Percentiles rank a stretch among this genome's conserved stretches.
Conservation (phyloP, 2,888 invertebrate species). For the Apodemia hepburni region DNA sequence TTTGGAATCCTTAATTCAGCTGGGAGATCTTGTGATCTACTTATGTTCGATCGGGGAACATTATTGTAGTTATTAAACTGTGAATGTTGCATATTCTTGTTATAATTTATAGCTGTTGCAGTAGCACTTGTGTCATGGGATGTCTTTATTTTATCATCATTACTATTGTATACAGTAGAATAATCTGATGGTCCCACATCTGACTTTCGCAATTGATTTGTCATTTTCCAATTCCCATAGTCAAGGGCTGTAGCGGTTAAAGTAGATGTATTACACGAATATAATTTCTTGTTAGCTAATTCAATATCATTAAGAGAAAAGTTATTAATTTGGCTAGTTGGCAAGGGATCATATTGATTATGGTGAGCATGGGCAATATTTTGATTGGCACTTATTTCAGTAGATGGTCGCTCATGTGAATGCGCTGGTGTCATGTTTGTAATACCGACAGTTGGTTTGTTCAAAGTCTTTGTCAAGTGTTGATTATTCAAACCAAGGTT, state of each 20-base stretch:
- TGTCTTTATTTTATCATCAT: slow-evolving; percentile 54
- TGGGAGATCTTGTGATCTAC: slow-evolving; percentile 54
- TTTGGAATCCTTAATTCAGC: slow-evolving; percentile 68
- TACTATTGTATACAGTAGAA: slow-evolving; percentile 51
- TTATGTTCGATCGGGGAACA: slow-evolving; percentile 48
- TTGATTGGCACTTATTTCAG: slow-evolving; percentile 48
- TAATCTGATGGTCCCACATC: slow-evolving; percentile 64
- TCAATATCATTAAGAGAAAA: slow-evolving; percentile 71
- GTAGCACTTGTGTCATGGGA: slow-evolving; percentile 40
- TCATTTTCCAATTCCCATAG: slow-evolving; percentile 68
- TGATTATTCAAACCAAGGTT: slow-evolving; percentile 65
- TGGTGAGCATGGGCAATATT: slow-evolving; percentile 62
- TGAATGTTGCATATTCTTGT: slow-evolving; percentile 60
- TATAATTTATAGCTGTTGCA: slow-evolving; percentile 52
- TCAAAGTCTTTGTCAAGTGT: slow-evolving; percentile 47
- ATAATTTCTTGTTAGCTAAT: slow-evolving; percentile 66
- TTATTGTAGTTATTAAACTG: slow-evolving; percentile 58
- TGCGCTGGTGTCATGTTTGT: slow-evolving; percentile 57
- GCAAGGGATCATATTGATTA: slow-evolving; percentile 55
- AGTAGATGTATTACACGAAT: slow-evolving; percentile 50
- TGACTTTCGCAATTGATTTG: slow-evolving; percentile 56
- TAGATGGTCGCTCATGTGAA: slow-evolving; percentile 49
- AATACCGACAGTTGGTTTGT: slow-evolving; percentile 42
- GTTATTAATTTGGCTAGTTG: slow-evolving; percentile 51
- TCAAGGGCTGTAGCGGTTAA: slow-evolving; percentile 51